Percentiles rank a stretch among this genome's conserved stretches.
Evolutionary conservation across 2,888 invertebrate genomes (phyloP).

Genomic region (Cheilosia vernalis): DNA sequence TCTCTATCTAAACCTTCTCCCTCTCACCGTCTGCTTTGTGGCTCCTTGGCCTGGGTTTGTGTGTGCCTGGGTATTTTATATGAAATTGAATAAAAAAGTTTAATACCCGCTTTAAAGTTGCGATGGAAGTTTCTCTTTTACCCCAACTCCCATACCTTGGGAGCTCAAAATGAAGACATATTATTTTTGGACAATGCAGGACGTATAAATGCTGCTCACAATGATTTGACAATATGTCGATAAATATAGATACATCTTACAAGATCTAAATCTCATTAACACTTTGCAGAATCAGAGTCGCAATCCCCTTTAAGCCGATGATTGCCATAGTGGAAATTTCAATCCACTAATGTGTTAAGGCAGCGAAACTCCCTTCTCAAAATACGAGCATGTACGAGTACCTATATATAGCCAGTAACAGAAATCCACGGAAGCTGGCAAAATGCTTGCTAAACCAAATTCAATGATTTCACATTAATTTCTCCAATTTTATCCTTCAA

Average conservation of each 20-base stretch:
- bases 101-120: conserved; percentile 60
- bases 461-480: conserved; percentile 75
- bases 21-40: conserved; percentile 1
- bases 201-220: background rate
- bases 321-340: conserved; percentile 62
- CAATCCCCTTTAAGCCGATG: conserved; percentile 52
- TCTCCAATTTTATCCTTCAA: conserved; percentile 74
- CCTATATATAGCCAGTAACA: background rate
- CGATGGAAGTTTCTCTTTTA: conserved; percentile 44
- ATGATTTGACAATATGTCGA: conserved; percentile 1
- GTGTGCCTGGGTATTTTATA: conserved; percentile 22
- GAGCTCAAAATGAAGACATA: conserved; percentile 57
- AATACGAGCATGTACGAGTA: background rate
- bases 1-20: conserved; percentile 30
- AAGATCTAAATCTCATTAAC: conserved; percentile 51
- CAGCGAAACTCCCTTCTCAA: conserved; percentile 56
- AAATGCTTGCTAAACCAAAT: conserved; percentile 73
- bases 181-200: background rate
- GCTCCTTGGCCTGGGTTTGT: conserved; percentile 3
- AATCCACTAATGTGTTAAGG: conserved; percentile 72
- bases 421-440: conserved; percentile 29
- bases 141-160: background rate
- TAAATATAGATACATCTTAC: background rate
- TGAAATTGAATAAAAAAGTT: conserved; percentile 68
- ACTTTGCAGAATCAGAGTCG: conserved; percentile 49